Conservation (phyloP, 2,888 invertebrate species). For the Mythimna vitellina region DNA sequence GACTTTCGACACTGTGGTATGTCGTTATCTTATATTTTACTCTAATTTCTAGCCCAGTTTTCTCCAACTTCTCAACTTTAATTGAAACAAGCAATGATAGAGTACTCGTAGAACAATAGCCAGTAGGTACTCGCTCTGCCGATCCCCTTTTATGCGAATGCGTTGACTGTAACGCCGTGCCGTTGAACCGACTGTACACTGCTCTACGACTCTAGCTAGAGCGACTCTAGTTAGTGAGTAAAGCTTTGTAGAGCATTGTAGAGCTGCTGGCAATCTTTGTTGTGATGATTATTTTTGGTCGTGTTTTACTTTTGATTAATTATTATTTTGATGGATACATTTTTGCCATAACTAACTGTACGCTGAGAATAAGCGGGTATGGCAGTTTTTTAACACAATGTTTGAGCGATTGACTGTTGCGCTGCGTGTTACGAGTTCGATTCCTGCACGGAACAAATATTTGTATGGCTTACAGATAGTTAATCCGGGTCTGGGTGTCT, state of each 20-base stretch:
- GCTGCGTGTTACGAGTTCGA: too few relatives aligned
- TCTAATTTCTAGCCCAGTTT: background rate
- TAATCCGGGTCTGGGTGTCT: too few relatives aligned
- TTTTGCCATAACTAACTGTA: too few relatives aligned
- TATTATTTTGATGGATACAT: background rate
- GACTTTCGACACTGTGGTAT: too few relatives aligned
- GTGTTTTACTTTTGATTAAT: slow-evolving; percentile 13
- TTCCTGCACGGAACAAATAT: too few relatives aligned
- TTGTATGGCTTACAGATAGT: too few relatives aligned
- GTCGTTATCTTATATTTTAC: background rate
- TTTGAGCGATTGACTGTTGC: too few relatives aligned
- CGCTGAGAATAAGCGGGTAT: too few relatives aligned
- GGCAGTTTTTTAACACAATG: too few relatives aligned
- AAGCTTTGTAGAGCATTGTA: slow-evolving; percentile 9
- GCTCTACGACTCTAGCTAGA: slow-evolving; percentile 27
- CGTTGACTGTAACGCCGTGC: slow-evolving; percentile 58
- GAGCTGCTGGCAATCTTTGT: slow-evolving; percentile 24
- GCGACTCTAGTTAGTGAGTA: slow-evolving; percentile 6
- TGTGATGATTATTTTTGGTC: slow-evolving; percentile 12
- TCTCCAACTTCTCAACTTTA: background rate
- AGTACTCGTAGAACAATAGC: slow-evolving; percentile 50
- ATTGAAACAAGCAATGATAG: slow-evolving; percentile 49
- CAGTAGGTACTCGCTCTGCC: slow-evolving; percentile 37
- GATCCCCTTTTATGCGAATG: slow-evolving; percentile 57
- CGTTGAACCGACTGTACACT: slow-evolving; percentile 47